A percentile compares a stretch with the other conserved stretches of the same genome.
phyloP scores from a whole-genome alignment of 2,888 invertebrate species.

The Nebria brevicollis region DNA sequence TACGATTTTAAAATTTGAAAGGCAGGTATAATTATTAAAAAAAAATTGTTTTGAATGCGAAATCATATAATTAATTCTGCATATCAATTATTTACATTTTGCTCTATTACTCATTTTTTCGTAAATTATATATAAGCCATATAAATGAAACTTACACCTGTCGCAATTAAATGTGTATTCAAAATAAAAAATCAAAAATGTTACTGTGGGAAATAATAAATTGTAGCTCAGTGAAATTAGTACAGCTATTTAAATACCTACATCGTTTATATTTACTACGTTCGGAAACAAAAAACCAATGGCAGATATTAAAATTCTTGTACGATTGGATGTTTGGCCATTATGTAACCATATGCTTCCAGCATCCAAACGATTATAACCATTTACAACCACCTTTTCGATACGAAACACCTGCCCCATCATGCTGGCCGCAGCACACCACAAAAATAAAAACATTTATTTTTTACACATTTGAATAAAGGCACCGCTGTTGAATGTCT shows the following conservation, averaged over 20 bases:
- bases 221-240: neutral
- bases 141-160: neutral
- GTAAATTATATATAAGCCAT: neutral
- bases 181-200: neutral
- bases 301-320: constrained; percentile 24
- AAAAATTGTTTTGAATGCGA: neutral
- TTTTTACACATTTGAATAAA: constrained; percentile 36
- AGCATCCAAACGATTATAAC: constrained; percentile 34
- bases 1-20: no score
- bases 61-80: neutral
- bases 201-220: neutral
- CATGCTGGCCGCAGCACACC: constrained; percentile 21
- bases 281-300: constrained; percentile 24
- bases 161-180: neutral
- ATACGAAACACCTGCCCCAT: constrained; percentile 21
- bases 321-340: constrained; percentile 27
- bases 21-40: no score
- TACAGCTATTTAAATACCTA: neutral
- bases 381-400: constrained; percentile 26
- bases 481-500: constrained; percentile 36
- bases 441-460: constrained; percentile 31
- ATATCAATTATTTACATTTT: neutral
- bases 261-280: neutral
- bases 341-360: constrained; percentile 33
- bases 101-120: neutral